Evolutionary conservation across 23 tunicate genomes (phyloP).

Genomic region (Diplosoma virens): DNA sequence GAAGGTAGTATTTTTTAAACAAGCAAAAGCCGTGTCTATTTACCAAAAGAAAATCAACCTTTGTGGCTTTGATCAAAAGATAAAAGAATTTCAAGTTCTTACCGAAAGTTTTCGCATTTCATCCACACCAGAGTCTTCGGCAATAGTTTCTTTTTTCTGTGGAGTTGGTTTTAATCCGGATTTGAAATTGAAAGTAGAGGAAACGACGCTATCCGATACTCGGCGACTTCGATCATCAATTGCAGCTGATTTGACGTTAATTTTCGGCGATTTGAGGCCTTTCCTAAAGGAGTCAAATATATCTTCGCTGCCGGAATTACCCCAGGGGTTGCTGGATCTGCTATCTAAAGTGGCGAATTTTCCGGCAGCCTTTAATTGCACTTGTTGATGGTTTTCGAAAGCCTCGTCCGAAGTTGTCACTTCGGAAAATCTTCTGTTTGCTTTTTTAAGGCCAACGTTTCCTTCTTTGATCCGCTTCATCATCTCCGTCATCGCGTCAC

Average conservation of each 20-base stretch:
- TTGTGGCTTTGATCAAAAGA: not conserved
- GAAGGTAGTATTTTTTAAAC: too few relatives aligned
- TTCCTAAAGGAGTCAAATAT: slow-evolving; percentile 16
- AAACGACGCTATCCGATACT: not conserved
- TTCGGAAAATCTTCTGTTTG: slow-evolving; percentile 19
- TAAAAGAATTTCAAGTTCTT: not conserved
- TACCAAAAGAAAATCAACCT: too few relatives aligned
- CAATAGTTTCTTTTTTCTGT: not conserved
- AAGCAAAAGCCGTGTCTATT: too few relatives aligned
- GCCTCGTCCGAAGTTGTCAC: not conserved
- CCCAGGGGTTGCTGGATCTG: not conserved
- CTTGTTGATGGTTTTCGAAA: not conserved
- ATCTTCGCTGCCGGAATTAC: not conserved
- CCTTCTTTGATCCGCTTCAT: slow-evolving; percentile 72
- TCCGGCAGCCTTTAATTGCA: not conserved
- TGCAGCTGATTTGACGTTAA: slow-evolving; percentile 1
- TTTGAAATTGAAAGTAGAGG: not conserved
- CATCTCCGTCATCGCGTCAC: slow-evolving; percentile 87
- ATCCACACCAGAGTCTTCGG: not conserved
- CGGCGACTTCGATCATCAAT: not conserved
- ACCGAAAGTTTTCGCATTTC: slow-evolving; percentile 14
- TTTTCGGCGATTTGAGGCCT: not conserved
- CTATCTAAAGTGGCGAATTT: slow-evolving; percentile 16
- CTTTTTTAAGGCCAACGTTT: slow-evolving; percentile 34
- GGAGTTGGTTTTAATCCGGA: not conserved